Evolutionary conservation across 2,113 vertebrate genomes (phyloP).

Genomic region (Limanda limanda): DNA sequence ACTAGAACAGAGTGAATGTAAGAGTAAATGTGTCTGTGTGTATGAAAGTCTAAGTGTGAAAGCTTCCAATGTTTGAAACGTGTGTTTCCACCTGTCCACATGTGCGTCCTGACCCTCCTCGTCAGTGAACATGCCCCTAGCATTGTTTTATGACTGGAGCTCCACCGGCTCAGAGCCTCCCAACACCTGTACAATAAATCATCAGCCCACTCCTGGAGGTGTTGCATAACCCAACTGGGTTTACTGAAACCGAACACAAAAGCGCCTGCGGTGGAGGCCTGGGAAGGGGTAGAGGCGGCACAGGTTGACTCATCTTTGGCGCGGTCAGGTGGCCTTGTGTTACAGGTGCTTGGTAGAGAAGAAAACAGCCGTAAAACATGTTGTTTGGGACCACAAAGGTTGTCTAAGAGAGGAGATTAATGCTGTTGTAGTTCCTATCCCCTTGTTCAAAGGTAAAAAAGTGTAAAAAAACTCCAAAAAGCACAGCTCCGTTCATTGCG

Average conservation of each 20-base stretch:
- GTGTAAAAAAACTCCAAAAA: neutral
- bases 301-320: conserved; percentile 5
- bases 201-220: conserved; percentile 27
- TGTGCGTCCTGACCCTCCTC: conserved; percentile 53
- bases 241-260: conserved; percentile 34
- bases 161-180: conserved; percentile 47
- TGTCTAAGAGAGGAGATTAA: neutral
- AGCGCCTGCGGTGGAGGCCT: conserved; percentile 29
- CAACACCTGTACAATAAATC: conserved; percentile 77
- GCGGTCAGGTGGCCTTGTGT: conserved; percentile 2
- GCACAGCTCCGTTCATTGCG: neutral
- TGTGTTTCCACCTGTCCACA: conserved; percentile 50
- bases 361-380: conserved; percentile 12
- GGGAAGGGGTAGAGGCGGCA: neutral
- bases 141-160: conserved; percentile 57
- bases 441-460: no score
- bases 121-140: conserved; percentile 56
- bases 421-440: neutral
- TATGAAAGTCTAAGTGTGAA: conserved; percentile 3
- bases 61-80: conserved; percentile 19
- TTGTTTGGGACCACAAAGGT: neutral
- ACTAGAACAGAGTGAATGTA: no score
- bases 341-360: conserved; percentile 5
- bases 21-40: no score
- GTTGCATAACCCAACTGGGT: conserved; percentile 57